Percentiles rank a stretch among this genome's conserved stretches.
phyloP scores from a whole-genome alignment of 2,888 invertebrate species.

The Netelia virgata region DNA sequence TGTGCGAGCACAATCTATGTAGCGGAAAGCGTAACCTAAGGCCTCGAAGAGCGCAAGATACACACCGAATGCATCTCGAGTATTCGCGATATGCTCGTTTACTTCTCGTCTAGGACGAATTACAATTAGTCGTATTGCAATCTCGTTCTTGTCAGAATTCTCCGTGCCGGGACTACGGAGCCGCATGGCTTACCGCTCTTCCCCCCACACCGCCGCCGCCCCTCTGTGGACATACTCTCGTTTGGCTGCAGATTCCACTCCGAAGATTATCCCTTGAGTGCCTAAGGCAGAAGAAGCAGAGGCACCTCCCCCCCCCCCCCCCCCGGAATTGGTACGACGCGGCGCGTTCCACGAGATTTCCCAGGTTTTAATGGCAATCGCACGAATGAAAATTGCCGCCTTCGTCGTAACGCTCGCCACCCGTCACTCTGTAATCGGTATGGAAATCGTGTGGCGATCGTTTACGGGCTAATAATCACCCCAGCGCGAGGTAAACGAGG shows the following conservation, averaged over 20 bases:
- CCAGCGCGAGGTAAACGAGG: slow-evolving; percentile 63
- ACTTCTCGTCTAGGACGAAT: slow-evolving; percentile 60
- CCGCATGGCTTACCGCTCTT: background rate
- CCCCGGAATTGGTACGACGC: slow-evolving; percentile 34
- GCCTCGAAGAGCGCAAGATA: slow-evolving; percentile 15
- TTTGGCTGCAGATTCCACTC: slow-evolving; percentile 3
- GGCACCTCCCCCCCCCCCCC: slow-evolving; percentile 9
- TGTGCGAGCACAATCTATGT: slow-evolving; percentile 17
- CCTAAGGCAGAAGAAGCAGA: slow-evolving; percentile 30
- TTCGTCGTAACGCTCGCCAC: background rate
- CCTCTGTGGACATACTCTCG: background rate
- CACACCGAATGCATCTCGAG: background rate
- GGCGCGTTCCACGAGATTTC: slow-evolving; percentile 23
- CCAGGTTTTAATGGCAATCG: slow-evolving; percentile 59
- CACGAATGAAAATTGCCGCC: slow-evolving; percentile 38
- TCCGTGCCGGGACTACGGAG: background rate
- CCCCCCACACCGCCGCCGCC: background rate
- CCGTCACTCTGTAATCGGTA: slow-evolving; percentile 71
- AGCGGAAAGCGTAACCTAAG: slow-evolving; percentile 29
- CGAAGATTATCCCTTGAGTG: slow-evolving; percentile 34
- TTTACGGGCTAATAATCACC: slow-evolving; percentile 72
- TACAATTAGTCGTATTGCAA: slow-evolving; percentile 61
- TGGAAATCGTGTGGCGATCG: slow-evolving; percentile 66
- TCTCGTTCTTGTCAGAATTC: slow-evolving; percentile 24
- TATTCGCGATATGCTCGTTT: slow-evolving; percentile 30